These are phyloP conservation scores for Rotaria sp. DNA, from an alignment of 2,888 invertebrate species.

Conservation along the genomic window DNA sequence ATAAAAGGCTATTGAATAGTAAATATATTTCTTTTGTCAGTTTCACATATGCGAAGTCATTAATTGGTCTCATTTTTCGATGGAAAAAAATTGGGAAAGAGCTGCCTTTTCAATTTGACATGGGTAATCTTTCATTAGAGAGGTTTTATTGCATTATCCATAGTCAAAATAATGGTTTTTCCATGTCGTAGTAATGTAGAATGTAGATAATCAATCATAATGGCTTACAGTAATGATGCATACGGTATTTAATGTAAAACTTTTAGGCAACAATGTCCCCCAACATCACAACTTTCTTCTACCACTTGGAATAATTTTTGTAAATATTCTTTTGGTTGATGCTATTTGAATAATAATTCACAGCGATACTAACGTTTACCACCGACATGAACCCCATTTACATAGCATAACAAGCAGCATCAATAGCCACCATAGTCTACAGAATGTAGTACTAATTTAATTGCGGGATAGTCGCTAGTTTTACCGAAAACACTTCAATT, in stretches of 20 bases:
- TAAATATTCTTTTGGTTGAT: not conserved
- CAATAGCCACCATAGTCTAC: not conserved
- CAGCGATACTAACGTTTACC: not conserved
- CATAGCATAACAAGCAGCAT: not conserved
- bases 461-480: not conserved
- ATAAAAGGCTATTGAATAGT: not conserved
- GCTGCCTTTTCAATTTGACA: not conserved
- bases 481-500: not conserved
- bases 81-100: not conserved
- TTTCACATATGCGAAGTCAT: not conserved
- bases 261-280: not conserved
- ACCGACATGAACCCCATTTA: not conserved
- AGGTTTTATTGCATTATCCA: not conserved
- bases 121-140: not conserved
- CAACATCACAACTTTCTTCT: not conserved
- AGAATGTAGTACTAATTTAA: not conserved
- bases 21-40: not conserved
- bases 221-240: not conserved
- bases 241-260: not conserved
- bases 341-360: not conserved
- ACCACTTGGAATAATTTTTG: not conserved
- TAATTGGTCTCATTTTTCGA: not conserved
- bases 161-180: not conserved
- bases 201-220: not conserved
- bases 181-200: not conserved